Base-by-base conservation (phyloP, 2,888 invertebrate species). In the Drosophila tanythrix region DNA sequence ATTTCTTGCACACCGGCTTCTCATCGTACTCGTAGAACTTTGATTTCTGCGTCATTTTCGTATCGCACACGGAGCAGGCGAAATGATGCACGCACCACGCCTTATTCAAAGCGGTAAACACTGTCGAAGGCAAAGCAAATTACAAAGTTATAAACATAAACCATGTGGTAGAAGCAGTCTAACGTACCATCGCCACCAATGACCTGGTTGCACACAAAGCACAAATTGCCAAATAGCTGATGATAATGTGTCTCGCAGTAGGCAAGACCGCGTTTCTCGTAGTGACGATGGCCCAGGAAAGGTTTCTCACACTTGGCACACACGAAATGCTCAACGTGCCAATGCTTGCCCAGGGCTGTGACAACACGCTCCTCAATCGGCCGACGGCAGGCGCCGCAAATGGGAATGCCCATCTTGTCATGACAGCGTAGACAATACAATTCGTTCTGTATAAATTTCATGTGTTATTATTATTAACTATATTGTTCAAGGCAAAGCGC, bases 401-500 rank as follows among this genome's bases (percentile, higher is more conserved):
- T 99, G n/a, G 99, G 99, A 79, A 99, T 99, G 35, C 99, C 99
- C 99, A 99, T 99, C 94, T 99, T 99, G 93, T 99, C 99, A 92
- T 99, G 99, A 92, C 99, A 99, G 63, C 99, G 96, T 80, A 99
- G 95, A 92, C 99, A 99, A 93, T 99, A 99, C 64, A 99, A 94
- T 91, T 99, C 99, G 92, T 98, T 98, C 97, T 96, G 90, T 55
- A 59, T 10, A n/a, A 58, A 13, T 51, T 2, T 40, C 3, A 7
- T 2, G 6, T 35, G 29, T 31, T 15, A 60, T 27, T 15, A 40
- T 21, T 55, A 36, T 21, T 33, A 29, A 13, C 3, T 29, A 33
- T 21, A 25, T 0, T 27, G 10, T 18, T 18, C 11, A 38, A 21
- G 10, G 11, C 11, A 7, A 5, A 65, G 18, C 2, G 6, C 4